Evolutionary conservation across 2,888 invertebrate species (phyloP), one percentile per base, ranked within the genome.

Genomic region (Eupithecia abbreviata): DNA sequence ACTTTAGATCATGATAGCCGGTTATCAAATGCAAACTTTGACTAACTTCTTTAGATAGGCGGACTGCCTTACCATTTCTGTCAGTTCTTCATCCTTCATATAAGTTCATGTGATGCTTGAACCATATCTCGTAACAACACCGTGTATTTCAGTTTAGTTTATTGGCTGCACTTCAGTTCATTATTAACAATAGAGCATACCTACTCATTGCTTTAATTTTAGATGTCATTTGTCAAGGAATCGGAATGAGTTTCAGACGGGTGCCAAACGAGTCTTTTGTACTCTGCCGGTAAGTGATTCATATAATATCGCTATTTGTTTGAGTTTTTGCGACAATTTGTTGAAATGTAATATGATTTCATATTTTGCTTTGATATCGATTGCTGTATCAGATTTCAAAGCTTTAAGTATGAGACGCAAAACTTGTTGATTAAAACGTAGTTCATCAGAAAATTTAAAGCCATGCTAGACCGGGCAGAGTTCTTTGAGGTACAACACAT

Each of bases 231-330:
- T 91, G 90, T 91, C 90, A 87, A 90, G 81, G 84, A 87, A 83
- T 84, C 85, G 84, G 83, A 88, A 89, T 89, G 89, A 88, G 88
- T 88, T 84, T 86, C 84, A 83, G 86, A 81, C 85, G 84, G 69
- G 85, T 92, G 92, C 91, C 93, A 92, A 93, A 90, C 86, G 81
- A 84, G 84, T 89, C 90, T 92, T 91, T 91, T 91, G 91, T 92
- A 86, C 86, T 89, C 85, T 83, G 80, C 82, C 81, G 75, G 80
- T 81, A 79, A 81, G 82, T 90, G 91, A 91, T 89, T 90, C 90
- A 90, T 86, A 76, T 82, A 84, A 81, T 81, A 85, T 82, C 85
- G 82, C 79, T 77, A 82, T 84, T 86, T 84, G 84, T 84, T 84
- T 79, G 78, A 84, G 80, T 85, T 86, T 58, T 80, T 77, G 77